Base-by-base conservation (phyloP, 2,888 invertebrate genomes). In the Chrysolina haemoptera region DNA sequence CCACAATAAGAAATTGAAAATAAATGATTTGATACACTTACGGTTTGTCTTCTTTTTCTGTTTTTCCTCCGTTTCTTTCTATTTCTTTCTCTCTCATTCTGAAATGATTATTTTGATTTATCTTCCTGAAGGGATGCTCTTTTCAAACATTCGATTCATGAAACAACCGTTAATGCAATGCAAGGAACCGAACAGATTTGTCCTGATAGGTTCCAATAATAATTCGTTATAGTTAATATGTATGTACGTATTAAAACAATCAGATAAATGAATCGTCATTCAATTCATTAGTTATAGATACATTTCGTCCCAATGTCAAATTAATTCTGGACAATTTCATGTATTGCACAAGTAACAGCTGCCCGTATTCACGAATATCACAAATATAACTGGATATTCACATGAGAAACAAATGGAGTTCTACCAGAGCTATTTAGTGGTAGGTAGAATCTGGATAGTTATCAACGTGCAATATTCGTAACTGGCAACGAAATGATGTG, bases 11-110 rank as follows among this genome's bases (percentile, higher is more conserved):
- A 43, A 14, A 43, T 14, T 14, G 12, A 43, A 14, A 43, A 1
- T 14, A 43, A 43, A 8, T 59, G 11, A 62, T 11, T 35, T 35
- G 10, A 27, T 6, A 35, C 35, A 41, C 62, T 62, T 27, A 62
- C 35, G 12, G 5, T n/a, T 62, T 12, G 62, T 18, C 16, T 16
- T 35, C 35, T 64, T 22, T 64, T 40, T 14, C 46, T 12, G 2
- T 20, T 43, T 43, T 64, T 14, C n/a, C 22, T 27, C 20, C 22
- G 27, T 65, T 43, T n/a, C n/a, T 46, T 46, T 48, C 48, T 14
- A 43, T 64, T 48, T 65, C 20, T 43, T 20, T 27, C 43, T 65
- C 53, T 18, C 48, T 22, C 22, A 41, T 65, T 43, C 16, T 43
- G 22, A 43, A 20, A 9, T 9, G 11, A 12, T 9, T n/a, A n/a